Base-by-base conservation (phyloP, 1,140 invertebrate genomes). In the Mamestra configurata region DNA sequence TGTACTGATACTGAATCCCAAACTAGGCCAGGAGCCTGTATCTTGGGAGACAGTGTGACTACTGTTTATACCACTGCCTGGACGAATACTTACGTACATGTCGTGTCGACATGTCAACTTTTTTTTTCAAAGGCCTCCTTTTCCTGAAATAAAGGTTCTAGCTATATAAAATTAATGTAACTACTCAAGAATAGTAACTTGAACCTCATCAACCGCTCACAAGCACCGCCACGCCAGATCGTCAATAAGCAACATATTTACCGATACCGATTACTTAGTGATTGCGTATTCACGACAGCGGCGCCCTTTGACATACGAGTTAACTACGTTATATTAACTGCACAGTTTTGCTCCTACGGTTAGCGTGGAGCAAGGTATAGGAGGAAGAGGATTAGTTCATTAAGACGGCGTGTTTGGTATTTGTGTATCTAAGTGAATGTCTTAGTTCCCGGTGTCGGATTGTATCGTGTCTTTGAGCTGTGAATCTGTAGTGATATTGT, bases 321-420 rank as follows among this genome's bases (percentile, higher is more conserved):
- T 64, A 76, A 76, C 73, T 76, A 35, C 10, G 40, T 76, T 64
- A 61, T 76, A 64, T 76, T 64, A 76, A 76, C 57, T 76, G 73
- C 3, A 64, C 73, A 76, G 73, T 76, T 76, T 76, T 64, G 57
- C 22, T 27, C 11, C 57, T 31, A 73, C 51, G 31, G 51, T 37
- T 73, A 57, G 37, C 8, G 72, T 46, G 72, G 72, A 27, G 6
- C 3, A 57, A 75, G 72, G 0, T 59, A 43, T 24, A 35, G 51
- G 55, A 55, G 53, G 22, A 6, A 4, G 53, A 53, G 35, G 20
- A 22, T 46, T 75, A 22, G 35, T 11, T 61, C 7, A 35, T 8
- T 31, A 8, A 22, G 24, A 15, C 24, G 10, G 31, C 31, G 46
- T 51, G n/a, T 20, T 13, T 61, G 3, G 57, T 35, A 15, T n/a